Evolutionary conservation across 2,113 vertebrate species (phyloP).

Genomic region (Globicephala melas): DNA sequence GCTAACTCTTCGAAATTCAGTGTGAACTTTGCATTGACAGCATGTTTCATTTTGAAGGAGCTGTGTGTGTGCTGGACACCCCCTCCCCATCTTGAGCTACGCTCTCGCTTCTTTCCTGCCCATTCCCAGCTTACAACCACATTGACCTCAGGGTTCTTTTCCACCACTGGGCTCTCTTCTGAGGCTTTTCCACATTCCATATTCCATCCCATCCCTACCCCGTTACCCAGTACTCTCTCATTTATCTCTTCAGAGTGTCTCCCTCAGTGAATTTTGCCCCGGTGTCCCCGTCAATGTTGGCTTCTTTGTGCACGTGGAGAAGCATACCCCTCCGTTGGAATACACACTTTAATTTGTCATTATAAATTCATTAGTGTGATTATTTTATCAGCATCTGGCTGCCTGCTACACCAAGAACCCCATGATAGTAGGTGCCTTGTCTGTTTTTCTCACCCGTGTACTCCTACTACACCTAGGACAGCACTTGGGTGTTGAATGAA

Average conservation of each 20-base stretch:
- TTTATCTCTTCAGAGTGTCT: not conserved
- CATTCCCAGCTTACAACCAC: accelerated
- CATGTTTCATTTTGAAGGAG: not conserved
- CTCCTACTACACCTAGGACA: not conserved
- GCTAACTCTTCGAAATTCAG: not conserved
- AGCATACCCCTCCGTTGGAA: not conserved
- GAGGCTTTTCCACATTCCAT: not conserved
- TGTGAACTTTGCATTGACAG: not conserved
- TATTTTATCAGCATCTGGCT: not conserved
- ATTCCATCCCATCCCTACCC: accelerated
- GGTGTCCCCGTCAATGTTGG: not conserved
- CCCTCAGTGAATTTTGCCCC: not conserved
- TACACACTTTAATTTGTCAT: not conserved
- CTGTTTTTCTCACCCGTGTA: not conserved
- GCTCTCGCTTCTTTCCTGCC: not conserved
- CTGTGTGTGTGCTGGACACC: not conserved
- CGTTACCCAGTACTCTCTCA: not conserved
- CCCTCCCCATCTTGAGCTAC: not conserved
- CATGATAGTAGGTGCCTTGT: not conserved
- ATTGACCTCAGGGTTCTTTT: not conserved
- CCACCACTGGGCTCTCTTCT: not conserved
- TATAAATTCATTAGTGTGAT: not conserved
- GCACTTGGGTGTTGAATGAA: not conserved
- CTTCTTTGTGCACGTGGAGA: not conserved
- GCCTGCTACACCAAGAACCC: not conserved